Evolutionary conservation across 2,888 invertebrate genomes (phyloP), one percentile per base, ranked within the genome.

Genomic region (Axea sp.): DNA sequence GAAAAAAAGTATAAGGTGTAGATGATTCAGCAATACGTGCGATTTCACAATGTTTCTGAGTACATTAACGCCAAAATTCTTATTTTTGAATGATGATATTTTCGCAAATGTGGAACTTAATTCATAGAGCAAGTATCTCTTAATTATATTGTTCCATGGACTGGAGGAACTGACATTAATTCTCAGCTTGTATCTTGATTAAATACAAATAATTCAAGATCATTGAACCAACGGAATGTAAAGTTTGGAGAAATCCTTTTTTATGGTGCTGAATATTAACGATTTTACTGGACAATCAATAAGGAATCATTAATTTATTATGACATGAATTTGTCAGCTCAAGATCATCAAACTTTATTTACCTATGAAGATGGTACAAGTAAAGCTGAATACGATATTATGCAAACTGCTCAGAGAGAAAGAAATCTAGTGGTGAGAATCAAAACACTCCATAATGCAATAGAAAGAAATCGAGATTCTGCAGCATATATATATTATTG

Each of bases 31-130:
- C 77, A 86, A 83, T 77, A 93, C 93, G 93, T 93, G 93, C 93
- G 94, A 94, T 87, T 92, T 96, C 51, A 93, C 95, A 72, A 93
- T 96, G 91, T 97, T 98, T 89, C 89, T 98, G 83, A 97, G 95
- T 87, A 97, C 97, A 41, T 90, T 99, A 82, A 98, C 98, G 79
- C 98, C 98, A 64, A 99, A 99, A 94, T 94, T 76, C 88, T 94
- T 31, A 94, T 94, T 79, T 98, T 99, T 89, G 99, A 99, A 88
- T 99, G 98, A 98, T 99, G 98, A 98, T 99, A 99, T 88, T 99
- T 98, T 88, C 93, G 98, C 81, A 98, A 98, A 90, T 99, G 97
- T 89, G 98, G 98, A 12, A 97, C 96, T 3, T 97, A 97, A 0
- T 98, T 98, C 87, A 98, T 98, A 80, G 98, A 98, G 88, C 97